A percentile compares a stretch with the other conserved stretches of the same genome.
Conservation (phyloP, 2,888 invertebrate species). For the Leptinotarsa rubiginosa region DNA sequence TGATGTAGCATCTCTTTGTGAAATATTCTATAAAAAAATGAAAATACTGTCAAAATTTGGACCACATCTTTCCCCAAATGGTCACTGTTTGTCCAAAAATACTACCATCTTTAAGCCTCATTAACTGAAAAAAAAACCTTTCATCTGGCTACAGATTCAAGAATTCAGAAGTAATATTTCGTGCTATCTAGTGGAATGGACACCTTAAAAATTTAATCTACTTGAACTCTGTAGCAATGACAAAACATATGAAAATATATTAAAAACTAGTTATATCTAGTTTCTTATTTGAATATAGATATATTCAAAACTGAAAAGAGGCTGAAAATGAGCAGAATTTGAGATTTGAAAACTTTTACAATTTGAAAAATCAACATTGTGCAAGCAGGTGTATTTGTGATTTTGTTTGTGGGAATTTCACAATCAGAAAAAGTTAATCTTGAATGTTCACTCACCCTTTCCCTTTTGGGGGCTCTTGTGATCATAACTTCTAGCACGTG, state of each 20-base stretch:
- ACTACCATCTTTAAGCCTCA: neutral
- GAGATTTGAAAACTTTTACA: neutral
- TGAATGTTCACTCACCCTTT: slow-evolving; percentile 63
- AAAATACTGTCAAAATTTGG: slow-evolving; percentile 2
- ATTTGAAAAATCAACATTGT: neutral
- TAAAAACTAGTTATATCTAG: no score
- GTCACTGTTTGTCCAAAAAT: neutral
- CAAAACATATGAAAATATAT: neutral
- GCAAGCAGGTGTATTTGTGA: slow-evolving; percentile 38
- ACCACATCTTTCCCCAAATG: neutral
- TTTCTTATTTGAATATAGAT: no score
- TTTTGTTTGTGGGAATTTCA: slow-evolving; percentile 33
- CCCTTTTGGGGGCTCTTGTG: slow-evolving; percentile 69
- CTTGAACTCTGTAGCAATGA: neutral
- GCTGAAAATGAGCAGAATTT: neutral
- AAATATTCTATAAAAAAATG: slow-evolving; percentile 38
- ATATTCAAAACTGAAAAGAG: no score
- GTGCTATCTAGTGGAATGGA: slow-evolving; percentile 8
- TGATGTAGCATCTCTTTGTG: slow-evolving; percentile 44
- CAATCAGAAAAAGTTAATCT: slow-evolving; percentile 41
- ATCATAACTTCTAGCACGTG: slow-evolving; percentile 76
- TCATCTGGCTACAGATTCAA: neutral
- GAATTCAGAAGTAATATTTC: neutral
- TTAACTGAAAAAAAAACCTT: neutral
- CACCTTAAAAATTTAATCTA: slow-evolving; percentile 4